Base-by-base conservation (phyloP, 1,140 invertebrate genomes). In the Archivesica marissinica region DNA sequence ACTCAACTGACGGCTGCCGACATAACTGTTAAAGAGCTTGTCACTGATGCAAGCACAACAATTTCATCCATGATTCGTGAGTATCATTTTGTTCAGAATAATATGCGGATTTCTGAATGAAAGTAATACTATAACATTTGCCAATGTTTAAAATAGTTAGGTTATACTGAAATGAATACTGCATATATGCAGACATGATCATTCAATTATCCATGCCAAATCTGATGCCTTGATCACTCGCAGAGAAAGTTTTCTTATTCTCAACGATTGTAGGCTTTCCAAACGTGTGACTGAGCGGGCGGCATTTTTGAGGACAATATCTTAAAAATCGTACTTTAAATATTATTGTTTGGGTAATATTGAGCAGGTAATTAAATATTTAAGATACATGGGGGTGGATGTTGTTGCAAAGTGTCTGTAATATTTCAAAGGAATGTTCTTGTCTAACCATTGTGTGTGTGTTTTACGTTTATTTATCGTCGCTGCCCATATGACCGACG, bases 21-120 rank as follows among this genome's bases (percentile, higher is more conserved):
- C 4, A 33, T 79, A 20, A 56, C n/a, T 54, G 38, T 85, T 28
- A 28, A 35, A 25, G 83, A 85, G 38, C 30, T 72, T 0, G 76
- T 79, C 2, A 85, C 75, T 25, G 75, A 85, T 72, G 83, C 61
- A 4, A 76, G 66, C 30, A 20, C 68, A 23, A 28, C n/a, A 28
- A 79, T 79, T 23, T 47, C 28, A 66, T 61, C 83, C 28, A n/a
- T 85, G 25, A 79, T 85, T 47, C 79, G 83, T 79, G 61, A 79
- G 76, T 81, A 7, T n/a, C 7, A 54, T 47, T 11, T 47, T 11
- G 20, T 11, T 11, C 7, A 20, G 7, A 9, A 47, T 28, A 35
- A 2, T 28, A 30, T 0, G 20, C 39, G 17, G 11, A 38, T 70
- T 33, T 61, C 13, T 9, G 2, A 61, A 61, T 61, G 9, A 15